Evolutionary conservation across 2,113 vertebrate species (phyloP).

Genomic region (Oxygymnocypris stewartii): DNA sequence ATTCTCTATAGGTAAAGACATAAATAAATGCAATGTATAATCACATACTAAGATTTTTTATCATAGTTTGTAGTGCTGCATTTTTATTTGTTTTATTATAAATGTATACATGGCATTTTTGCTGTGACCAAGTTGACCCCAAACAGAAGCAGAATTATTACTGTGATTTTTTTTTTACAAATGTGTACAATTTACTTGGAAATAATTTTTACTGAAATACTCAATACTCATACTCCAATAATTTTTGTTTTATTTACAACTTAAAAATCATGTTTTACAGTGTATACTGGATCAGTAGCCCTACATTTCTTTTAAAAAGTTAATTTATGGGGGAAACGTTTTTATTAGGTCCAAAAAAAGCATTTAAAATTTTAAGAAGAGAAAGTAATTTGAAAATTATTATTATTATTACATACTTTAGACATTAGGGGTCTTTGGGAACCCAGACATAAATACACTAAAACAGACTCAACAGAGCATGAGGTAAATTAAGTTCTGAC

Average conservation of each 20-base stretch:
- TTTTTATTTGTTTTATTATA: not conserved
- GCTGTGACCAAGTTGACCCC: not conserved
- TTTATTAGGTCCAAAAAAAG: not conserved
- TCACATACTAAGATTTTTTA: not conserved
- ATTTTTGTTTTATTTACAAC: not conserved
- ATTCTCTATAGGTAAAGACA: not conserved
- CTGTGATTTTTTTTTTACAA: too few relatives aligned
- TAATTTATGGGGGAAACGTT: too few relatives aligned
- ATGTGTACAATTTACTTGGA: too few relatives aligned
- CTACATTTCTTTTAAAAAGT: too few relatives aligned
- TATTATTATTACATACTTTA: not conserved
- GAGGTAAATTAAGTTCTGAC: not conserved
- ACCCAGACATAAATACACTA: not conserved
- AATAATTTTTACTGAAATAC: too few relatives aligned
- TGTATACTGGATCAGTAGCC: too few relatives aligned
- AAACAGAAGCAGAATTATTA: not conserved
- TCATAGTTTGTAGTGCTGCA: not conserved
- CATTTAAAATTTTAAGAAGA: not conserved
- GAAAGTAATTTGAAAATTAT: not conserved
- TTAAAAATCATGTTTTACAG: not conserved
- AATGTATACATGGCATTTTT: not conserved
- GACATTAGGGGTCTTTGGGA: not conserved
- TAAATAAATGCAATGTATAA: not conserved
- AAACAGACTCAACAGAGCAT: not conserved
- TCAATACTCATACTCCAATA: too few relatives aligned